phyloP scores from a whole-genome alignment of 35 echinoderm and acorn worm genomes.

The Apostichopus parvimensis region DNA sequence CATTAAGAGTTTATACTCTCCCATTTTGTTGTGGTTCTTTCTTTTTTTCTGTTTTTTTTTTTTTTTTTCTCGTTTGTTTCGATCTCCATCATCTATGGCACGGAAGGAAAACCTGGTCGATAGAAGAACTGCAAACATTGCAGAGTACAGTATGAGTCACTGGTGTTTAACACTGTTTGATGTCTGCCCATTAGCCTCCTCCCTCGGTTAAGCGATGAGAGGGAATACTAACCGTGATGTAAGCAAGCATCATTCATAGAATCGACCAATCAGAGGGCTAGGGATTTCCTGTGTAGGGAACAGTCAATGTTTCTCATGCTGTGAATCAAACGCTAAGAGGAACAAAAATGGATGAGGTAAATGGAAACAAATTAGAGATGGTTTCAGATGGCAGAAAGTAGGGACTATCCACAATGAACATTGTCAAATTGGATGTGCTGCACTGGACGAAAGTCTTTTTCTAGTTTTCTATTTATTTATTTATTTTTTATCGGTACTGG shows the following conservation, averaged over 20 bases:
- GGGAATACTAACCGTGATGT: not conserved
- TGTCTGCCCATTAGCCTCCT: slow-evolving; percentile 15
- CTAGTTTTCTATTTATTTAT: not conserved
- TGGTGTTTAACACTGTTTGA: slow-evolving; percentile 9
- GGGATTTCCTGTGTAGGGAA: not conserved
- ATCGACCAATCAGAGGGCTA: slow-evolving; percentile 7
- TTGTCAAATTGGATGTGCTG: not conserved
- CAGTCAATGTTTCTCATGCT: slow-evolving; percentile 22
- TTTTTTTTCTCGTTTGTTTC: not conserved
- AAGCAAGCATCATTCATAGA: slow-evolving; percentile 8
- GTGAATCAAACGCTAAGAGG: not conserved
- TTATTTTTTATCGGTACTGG: not conserved
- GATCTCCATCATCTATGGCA: not conserved
- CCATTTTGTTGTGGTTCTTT: not conserved
- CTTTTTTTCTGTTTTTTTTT: not conserved
- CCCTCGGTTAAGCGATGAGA: not conserved
- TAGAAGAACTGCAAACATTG: not conserved
- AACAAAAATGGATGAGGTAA: slow-evolving; percentile 38
- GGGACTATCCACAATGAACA: not conserved
- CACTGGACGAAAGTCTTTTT: not conserved
- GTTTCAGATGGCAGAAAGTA: slow-evolving; percentile 4
- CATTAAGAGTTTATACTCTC: not conserved
- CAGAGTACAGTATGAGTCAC: slow-evolving; percentile 29
- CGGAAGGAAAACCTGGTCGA: not conserved
- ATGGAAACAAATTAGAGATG: slow-evolving; percentile 10